Base-by-base conservation (phyloP, 2,113 vertebrate genomes). In the Tyto alba region DNA sequence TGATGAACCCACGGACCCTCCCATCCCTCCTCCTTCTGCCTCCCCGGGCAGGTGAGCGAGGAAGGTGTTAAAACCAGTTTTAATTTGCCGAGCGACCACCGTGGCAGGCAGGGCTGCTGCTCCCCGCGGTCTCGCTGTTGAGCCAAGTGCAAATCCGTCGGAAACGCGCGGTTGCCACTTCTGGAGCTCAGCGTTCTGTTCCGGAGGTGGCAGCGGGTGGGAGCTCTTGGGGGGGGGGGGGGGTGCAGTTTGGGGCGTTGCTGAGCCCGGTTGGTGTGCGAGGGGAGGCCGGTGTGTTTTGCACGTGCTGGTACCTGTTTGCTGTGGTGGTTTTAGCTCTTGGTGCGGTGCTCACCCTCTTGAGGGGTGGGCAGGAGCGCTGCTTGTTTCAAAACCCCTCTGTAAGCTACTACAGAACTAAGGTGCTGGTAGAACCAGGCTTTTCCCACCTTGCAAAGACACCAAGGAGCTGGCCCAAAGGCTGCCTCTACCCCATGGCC, bases 51-150 rank as follows among this genome's bases (percentile, higher is more conserved):
- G 89, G 85, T 16, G 68, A 79, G 96, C 2, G 0, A 85, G 91
- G 62, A 68, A 45, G 60, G 85, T 69, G 83, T 83, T 85, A 68
- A 84, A 90, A 78, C 82, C 47, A 29, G 88, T 96, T 97, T 95
- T 95, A 95, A 97, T 97, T 96, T 97, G 93, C 96, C 96, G 69
- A 96, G 90, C 50, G 93, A 93, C 69, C 93, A 85, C n/a, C 25
- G 48, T 76, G 97, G 91, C 56, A 83, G 91, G 69, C 77, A 77
- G 85, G 74, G 88, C 94, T 85, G 88, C 94, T 85, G 75, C 90
- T 78, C 16, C 7, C 75, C 52, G 57, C 84, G 82, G 14, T 69
- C 95, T 78, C 13, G 16, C 85, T 32, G 66, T 21, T 23, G 50
- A 90, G 78, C 36, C 73, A 5, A 74, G 56, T 8, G 59, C 83